phyloP scores from a whole-genome alignment of 1,140 invertebrate species.

The Drosophila orosa region DNA sequence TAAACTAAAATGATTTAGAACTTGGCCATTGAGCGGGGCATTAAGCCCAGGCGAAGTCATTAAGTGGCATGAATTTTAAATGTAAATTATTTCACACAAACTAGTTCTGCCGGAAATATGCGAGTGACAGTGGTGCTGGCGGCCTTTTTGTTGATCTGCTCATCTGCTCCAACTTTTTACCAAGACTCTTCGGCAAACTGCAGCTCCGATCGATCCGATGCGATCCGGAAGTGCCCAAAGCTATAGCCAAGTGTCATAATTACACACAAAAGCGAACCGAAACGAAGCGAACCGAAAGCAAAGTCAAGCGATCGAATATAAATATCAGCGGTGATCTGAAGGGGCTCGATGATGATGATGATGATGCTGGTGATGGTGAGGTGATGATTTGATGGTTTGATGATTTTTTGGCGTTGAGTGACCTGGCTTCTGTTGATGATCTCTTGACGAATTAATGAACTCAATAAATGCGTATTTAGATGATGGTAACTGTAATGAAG shows the following conservation, averaged over 20 bases:
- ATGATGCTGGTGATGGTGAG: background rate
- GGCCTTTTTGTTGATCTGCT: constrained; percentile 40
- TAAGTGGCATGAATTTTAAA: constrained; percentile 61
- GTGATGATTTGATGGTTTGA: background rate
- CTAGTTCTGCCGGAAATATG: constrained; percentile 65
- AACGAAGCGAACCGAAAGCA: constrained; percentile 34
- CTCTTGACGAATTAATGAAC: constrained; percentile 76
- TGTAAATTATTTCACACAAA: constrained; percentile 56
- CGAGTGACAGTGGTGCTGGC: constrained; percentile 12
- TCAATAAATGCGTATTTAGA: constrained; percentile 42
- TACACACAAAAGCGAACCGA: constrained; percentile 61
- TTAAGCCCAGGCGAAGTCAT: constrained; percentile 39
- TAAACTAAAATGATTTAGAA: constrained; percentile 68
- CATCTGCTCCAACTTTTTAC: constrained; percentile 8
- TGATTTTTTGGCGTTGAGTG: constrained; percentile 34
- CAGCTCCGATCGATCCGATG: constrained; percentile 19
- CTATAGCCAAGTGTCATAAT: constrained; percentile 72
- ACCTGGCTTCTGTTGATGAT: constrained; percentile 68
- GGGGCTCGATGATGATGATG: constrained; percentile 9
- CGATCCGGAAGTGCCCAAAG: constrained; percentile 67
- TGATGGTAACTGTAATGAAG: constrained; percentile 66
- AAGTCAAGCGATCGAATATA: constrained; percentile 37
- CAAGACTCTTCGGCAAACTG: constrained; percentile 33
- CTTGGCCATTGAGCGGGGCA: constrained; percentile 30
- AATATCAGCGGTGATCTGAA: constrained; percentile 26